Evolutionary conservation across 1,140 invertebrate genomes (phyloP).

Genomic region (Drosophila jambulina): DNA sequence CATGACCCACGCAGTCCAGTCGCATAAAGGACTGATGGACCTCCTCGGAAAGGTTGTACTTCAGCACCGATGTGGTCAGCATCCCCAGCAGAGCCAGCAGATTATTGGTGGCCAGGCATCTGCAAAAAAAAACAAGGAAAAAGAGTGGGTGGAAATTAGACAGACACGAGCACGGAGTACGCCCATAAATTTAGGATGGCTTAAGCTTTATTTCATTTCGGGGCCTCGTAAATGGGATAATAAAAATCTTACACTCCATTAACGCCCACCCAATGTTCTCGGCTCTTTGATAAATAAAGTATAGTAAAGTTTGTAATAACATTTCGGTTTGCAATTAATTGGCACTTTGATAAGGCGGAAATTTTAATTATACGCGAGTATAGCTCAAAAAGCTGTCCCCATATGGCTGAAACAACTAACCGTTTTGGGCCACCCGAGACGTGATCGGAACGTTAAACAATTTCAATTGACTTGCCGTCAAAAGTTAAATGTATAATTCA

Average conservation of each 20-base stretch:
- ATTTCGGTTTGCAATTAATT: conserved; percentile 30
- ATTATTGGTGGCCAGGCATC: conserved; percentile 92
- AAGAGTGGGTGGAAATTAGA: conserved; percentile 25
- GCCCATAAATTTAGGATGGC: conserved; percentile 44
- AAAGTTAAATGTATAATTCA: conserved; percentile 18
- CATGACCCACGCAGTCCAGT: conserved; percentile 89
- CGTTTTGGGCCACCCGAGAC: conserved; percentile 20
- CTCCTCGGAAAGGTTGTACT: conserved; percentile 81
- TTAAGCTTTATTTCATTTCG: conserved; percentile 4
- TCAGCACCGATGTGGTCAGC: conserved; percentile 86
- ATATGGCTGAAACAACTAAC: conserved; percentile 10
- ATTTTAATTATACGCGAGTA: conserved; percentile 27
- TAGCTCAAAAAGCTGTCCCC: conserved; percentile 6
- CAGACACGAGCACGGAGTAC: neutral
- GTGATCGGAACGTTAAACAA: conserved; percentile 25
- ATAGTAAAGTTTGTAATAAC: conserved; percentile 24
- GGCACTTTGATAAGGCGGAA: conserved; percentile 40
- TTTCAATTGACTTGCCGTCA: neutral
- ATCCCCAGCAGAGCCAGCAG: conserved; percentile 91
- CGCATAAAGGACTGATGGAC: conserved; percentile 68
- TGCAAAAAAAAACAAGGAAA: conserved; percentile 20
- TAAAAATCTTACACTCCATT: conserved; percentile 57
- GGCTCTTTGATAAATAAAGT: conserved; percentile 23
- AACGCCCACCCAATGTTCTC: conserved; percentile 5
- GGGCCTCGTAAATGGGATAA: conserved; percentile 55